Evolutionary conservation across 1,140 invertebrate species (phyloP).

Genomic region (Lepidurus packardi): DNA sequence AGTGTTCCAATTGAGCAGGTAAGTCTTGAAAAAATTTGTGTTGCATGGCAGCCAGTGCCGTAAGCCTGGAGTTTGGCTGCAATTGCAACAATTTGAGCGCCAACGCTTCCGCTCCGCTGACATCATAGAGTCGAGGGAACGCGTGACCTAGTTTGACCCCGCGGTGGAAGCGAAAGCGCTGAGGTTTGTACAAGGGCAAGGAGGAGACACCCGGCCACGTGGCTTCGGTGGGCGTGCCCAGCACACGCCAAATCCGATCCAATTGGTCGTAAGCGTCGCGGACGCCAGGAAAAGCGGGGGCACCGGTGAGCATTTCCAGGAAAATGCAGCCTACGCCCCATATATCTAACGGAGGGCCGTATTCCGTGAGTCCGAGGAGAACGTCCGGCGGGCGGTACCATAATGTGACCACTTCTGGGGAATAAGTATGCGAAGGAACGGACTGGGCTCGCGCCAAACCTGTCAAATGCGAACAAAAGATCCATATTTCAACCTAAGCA

Average conservation of each 20-base stretch:
- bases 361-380: conserved; percentile 90
- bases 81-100: conserved; percentile 74
- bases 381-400: conserved; percentile 88
- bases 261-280: conserved; percentile 92
- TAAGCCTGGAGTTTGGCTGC: conserved; percentile 77
- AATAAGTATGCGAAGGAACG: conserved; percentile 94
- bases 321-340: conserved; percentile 99
- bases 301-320: conserved; percentile 90
- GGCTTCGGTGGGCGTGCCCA: conserved; percentile 86
- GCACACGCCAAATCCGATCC: conserved; percentile 89
- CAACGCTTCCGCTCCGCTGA: conserved; percentile 79
- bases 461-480: conserved; percentile 38
- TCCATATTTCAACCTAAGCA: not conserved
- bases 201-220: conserved; percentile 82
- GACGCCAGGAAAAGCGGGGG: conserved; percentile 93
- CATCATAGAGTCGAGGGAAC: conserved; percentile 81
- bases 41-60: conserved; percentile 76
- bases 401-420: conserved; percentile 89
- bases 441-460: conserved; percentile 87
- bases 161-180: conserved; percentile 69
- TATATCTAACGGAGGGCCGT: conserved; percentile 89
- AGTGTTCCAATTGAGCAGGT: conserved; percentile 78
- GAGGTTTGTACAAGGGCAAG: conserved; percentile 76
- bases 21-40: conserved; percentile 86
- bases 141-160: conserved; percentile 71